Evolutionary conservation across 1,140 invertebrate species (phyloP), one percentile per base, ranked within the genome.

Genomic region (Tetramorium alpestre): DNA sequence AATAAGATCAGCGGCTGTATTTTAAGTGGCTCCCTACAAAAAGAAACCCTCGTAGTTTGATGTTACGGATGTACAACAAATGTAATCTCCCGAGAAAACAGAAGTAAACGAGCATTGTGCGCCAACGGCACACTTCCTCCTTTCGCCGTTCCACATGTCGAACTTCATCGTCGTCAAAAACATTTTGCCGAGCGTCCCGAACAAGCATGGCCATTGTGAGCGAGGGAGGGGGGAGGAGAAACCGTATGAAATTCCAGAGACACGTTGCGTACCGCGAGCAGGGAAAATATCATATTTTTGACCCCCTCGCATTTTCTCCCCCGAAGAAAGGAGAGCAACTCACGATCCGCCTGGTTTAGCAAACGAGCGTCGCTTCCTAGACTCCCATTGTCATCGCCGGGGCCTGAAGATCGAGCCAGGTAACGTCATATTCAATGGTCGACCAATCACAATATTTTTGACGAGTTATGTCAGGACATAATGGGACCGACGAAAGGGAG

Each of bases 391-490:
- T 91, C 89, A 77, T 80, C 87, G 73, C 38, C 44, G 58, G 44
- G 69, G 33, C 67, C 85, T 67, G 64, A 77, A 87, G 70, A 62
- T 87, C 82, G 78, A 80, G 44, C 77, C 93, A 94, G 93, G 93
- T 95, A 95, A 94, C 94, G 94, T 95, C 94, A 94, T 93, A 93
- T 93, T 92, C 90, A 91, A 93, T 91, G 58, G 60, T 89, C 91
- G 85, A 90, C 95, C 94, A 95, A 95, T 95, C 95, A 95, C 95
- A 95, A 95, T 95, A 95, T 95, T 95, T 95, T 95, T 95, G 94
- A 95, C 94, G 94, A 95, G 93, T 95, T 95, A 95, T 93, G 94
- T 92, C 93, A 93, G 91, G 64, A 38, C 86, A 95, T 94, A 95
- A 95, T 95, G 91, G 93, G 54, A 67, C 56, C 60, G 75, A 73